phyloP scores from a whole-genome alignment of 2,797 vertebrate genomes.

The Tachyglossus aculeatus region DNA sequence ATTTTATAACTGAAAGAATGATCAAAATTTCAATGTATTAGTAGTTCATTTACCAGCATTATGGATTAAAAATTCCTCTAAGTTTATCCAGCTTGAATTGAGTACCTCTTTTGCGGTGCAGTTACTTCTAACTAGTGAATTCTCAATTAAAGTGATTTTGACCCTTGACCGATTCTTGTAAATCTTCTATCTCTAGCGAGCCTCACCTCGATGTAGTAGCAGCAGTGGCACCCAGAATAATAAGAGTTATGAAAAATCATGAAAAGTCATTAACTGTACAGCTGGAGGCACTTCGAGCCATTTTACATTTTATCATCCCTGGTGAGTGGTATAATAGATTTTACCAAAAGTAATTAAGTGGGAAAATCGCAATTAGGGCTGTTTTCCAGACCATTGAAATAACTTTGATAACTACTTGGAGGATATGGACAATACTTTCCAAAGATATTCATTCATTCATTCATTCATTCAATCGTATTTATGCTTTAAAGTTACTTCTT shows the following conservation, averaged over 20 bases:
- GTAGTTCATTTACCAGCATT: no score
- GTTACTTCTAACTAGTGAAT: neutral
- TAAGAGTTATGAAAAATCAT: conserved; percentile 84
- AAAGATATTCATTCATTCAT: no score
- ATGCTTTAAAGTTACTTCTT: no score
- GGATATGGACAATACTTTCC: neutral
- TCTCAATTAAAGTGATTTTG: neutral
- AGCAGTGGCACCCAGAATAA: conserved; percentile 83
- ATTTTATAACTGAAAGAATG: no score
- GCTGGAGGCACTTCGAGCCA: conserved; percentile 85
- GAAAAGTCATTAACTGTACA: conserved; percentile 84
- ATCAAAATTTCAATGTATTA: no score
- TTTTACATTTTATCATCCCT: conserved; percentile 85
- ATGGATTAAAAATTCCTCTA: neutral
- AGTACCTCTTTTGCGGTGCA: neutral
- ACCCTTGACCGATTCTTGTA: conserved; percentile 24
- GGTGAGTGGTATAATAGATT: conserved; percentile 71
- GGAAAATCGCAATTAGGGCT: neutral
- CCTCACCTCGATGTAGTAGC: conserved; percentile 83
- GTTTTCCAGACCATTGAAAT: neutral
- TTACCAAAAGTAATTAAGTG: neutral
- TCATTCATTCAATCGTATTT: no score
- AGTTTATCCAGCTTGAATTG: neutral
- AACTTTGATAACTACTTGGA: neutral
- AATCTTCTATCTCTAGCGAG: conserved; percentile 71